Conservation (phyloP, 2,888 invertebrate genomes). For the Caenorhabditis drosophilae region DNA sequence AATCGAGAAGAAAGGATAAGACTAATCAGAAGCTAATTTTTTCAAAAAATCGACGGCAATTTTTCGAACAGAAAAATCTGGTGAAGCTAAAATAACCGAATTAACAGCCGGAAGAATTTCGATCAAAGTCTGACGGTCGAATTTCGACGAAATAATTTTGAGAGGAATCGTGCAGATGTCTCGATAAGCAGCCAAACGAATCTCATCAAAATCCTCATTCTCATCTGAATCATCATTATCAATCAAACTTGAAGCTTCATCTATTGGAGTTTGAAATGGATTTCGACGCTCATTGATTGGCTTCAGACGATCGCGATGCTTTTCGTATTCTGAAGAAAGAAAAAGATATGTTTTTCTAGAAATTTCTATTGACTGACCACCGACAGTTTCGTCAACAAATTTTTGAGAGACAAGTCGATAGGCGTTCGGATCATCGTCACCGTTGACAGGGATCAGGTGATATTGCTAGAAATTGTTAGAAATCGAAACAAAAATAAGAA, state of each 20-base stretch:
- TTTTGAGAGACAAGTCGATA: conserved; percentile 26
- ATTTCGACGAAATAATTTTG: too few species aligned
- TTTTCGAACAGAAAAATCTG: conserved; percentile 44
- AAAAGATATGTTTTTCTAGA: too few species aligned
- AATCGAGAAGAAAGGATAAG: too few species aligned
- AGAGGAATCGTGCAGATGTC: conserved; percentile 35
- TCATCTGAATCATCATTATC: conserved; percentile 4
- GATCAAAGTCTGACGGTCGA: conserved; percentile 2
- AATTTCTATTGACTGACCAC: conserved; percentile 19
- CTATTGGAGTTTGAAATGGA: conserved; percentile 22
- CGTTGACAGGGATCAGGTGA: conserved; percentile 37
- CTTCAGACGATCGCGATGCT: conserved; percentile 37
- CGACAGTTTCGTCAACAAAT: conserved; percentile 20
- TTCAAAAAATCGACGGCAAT: conserved; percentile 34
- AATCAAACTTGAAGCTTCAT: not conserved
- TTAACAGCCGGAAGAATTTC: conserved; percentile 29
- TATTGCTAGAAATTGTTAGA: conserved; percentile 24
- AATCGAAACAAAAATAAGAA: not conserved
- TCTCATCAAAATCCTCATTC: conserved; percentile 30
- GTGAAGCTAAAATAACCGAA: conserved; percentile 33
- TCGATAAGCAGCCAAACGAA: conserved; percentile 37
- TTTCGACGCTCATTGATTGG: conserved; percentile 24
- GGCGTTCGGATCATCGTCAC: conserved; percentile 26
- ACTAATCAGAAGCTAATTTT: too few species aligned
- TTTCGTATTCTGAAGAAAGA: conserved; percentile 40